These are phyloP conservation scores for Melanotaenia nigrans DNA, from an alignment of 2,797 vertebrate species.

Conservation along the genomic window DNA sequence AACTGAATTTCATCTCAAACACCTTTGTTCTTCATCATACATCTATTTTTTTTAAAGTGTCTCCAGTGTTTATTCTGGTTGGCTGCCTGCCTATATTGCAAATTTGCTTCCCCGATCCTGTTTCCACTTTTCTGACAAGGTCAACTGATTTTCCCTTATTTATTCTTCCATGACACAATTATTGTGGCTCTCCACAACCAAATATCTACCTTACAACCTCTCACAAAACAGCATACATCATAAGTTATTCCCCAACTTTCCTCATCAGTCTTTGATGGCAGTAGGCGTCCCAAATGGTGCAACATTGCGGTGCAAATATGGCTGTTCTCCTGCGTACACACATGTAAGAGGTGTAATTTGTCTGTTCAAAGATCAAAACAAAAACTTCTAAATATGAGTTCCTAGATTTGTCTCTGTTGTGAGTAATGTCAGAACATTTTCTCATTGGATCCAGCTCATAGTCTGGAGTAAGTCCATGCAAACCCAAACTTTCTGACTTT, in stretches of 20 bases:
- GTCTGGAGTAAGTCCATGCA: not conserved
- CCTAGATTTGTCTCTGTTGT: not conserved
- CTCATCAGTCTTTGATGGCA: no score
- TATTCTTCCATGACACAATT: no score
- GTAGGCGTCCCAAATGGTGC: no score
- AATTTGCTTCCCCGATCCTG: not conserved
- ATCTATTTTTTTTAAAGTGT: not conserved
- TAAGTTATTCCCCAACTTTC: no score
- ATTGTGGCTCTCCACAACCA: no score
- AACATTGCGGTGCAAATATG: no score
- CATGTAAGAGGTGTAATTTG: conserved; percentile 29
- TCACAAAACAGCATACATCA: no score
- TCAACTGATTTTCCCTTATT: no score
- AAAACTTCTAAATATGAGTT: conserved; percentile 40
- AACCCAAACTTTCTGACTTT: not conserved
- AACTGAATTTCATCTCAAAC: not conserved
- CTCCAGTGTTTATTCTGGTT: not conserved
- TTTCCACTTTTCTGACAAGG: no score
- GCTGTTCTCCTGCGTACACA: not conserved
- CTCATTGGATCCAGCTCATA: not conserved
- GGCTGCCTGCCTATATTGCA: not conserved
- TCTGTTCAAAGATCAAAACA: conserved; percentile 24
- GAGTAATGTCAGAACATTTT: not conserved
- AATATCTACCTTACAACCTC: no score
- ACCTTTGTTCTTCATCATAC: not conserved